Percentiles rank a stretch among this genome's conserved stretches.
Conservation (phyloP, 1,140 invertebrate genomes). For the Atta texana region DNA sequence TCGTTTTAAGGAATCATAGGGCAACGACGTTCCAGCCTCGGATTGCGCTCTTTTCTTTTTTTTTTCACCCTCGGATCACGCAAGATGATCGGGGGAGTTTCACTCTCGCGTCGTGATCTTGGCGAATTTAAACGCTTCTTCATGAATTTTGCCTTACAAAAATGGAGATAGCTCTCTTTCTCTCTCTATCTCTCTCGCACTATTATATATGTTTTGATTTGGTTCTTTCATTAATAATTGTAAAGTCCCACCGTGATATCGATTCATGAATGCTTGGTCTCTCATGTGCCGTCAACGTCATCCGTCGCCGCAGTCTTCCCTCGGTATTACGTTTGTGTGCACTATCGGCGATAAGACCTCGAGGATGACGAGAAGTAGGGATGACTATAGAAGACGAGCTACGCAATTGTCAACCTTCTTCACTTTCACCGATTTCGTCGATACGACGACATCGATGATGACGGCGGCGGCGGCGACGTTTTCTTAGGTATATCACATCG, state of each 20-base stretch:
- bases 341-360: conserved; percentile 10
- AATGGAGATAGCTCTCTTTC: conserved; percentile 33
- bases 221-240: conserved; percentile 61
- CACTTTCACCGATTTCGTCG: background rate
- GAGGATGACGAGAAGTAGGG: background rate
- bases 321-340: background rate
- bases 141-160: conserved; percentile 41
- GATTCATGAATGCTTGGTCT: conserved; percentile 56
- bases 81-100: background rate
- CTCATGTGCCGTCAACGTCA: conserved; percentile 12
- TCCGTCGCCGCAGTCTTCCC: conserved; percentile 27
- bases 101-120: background rate
- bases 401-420: conserved; percentile 6
- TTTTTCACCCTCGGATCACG: background rate
- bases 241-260: conserved; percentile 56
- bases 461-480: background rate
- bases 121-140: conserved; percentile 25
- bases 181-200: conserved; percentile 1
- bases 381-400: background rate
- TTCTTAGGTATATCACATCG: background rate
- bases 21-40: conserved; percentile 25
- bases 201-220: conserved; percentile 70
- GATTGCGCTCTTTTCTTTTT: background rate
- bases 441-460: background rate
- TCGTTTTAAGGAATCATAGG: conserved; percentile 40